These are phyloP conservation scores for Ptychodera flava DNA, from an alignment of 35 echinoderm and acorn worm genomes.

Conservation along the genomic window DNA sequence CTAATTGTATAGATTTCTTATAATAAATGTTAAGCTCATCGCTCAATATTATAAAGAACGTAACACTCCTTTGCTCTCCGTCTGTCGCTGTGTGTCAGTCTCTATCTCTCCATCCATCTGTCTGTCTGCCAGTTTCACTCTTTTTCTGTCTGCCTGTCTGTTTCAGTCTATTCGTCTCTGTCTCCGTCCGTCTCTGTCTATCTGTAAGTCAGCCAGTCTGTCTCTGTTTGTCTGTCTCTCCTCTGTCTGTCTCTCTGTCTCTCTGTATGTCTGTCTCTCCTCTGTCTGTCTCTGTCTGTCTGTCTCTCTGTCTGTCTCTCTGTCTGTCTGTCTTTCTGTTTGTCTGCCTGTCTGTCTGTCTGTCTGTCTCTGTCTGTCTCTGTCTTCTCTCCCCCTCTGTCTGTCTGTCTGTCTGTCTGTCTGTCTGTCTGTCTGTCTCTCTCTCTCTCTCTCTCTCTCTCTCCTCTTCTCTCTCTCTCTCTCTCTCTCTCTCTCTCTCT, in stretches of 20 bases:
- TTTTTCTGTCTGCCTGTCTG: not conserved
- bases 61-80: no score
- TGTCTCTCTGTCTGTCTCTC: not conserved
- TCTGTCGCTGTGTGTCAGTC: no score
- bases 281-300: not conserved
- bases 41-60: no score
- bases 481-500: no score
- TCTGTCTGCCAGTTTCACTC: no score
- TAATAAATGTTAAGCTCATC: no score
- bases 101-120: no score
- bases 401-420: not conserved
- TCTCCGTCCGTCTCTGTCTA: not conserved
- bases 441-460: no score
- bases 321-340: not conserved
- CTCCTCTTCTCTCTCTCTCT: no score
- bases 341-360: not conserved
- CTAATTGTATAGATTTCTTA: no score
- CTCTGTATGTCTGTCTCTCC: not conserved
- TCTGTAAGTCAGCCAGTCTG: not conserved
- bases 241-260: not conserved
- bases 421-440: not conserved
- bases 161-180: not conserved
- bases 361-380: not conserved
- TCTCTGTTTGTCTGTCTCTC: not conserved
- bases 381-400: not conserved